These are phyloP conservation scores for Caenorhabditis brenneri DNA, from an alignment of 1,140 invertebrate species.

Conservation along the genomic window DNA sequence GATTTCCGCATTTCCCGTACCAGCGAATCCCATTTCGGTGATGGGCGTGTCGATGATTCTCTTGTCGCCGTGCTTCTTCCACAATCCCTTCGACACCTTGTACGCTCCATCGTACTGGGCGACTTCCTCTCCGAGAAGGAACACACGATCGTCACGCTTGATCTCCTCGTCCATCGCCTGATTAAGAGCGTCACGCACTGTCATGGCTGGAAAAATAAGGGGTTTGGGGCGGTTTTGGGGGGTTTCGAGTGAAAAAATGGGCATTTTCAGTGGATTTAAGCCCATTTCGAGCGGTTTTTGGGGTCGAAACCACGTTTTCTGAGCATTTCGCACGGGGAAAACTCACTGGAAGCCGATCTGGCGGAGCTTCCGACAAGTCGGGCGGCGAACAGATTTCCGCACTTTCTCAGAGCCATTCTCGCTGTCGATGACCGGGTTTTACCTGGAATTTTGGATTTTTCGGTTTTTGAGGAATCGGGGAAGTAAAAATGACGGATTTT, in stretches of 20 bases:
- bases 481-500: background rate
- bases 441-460: no score
- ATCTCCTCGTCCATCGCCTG: conserved; percentile 95
- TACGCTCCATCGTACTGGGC: conserved; percentile 98
- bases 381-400: conserved; percentile 19
- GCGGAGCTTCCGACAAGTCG: background rate
- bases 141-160: conserved; percentile 89
- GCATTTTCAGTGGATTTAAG: no score
- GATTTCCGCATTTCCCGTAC: no score
- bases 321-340: background rate
- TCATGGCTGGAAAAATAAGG: conserved; percentile 74
- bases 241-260: no score
- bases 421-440: background rate
- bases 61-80: conserved; percentile 97
- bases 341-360: conserved; percentile 44
- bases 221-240: background rate
- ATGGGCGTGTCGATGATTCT: conserved; percentile 96
- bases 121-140: conserved; percentile 95
- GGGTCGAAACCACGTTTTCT: background rate
- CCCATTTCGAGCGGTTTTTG: background rate
- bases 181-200: conserved; percentile 94
- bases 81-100: conserved; percentile 88
- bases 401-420: conserved; percentile 49
- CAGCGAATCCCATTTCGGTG: conserved; percentile 94
- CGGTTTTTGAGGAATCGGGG: no score